Evolutionary conservation across 92 coral and sea anemone genomes (phyloP), one percentile per base, ranked within the genome.

Genomic region (Parazoanthus atlanticus): DNA sequence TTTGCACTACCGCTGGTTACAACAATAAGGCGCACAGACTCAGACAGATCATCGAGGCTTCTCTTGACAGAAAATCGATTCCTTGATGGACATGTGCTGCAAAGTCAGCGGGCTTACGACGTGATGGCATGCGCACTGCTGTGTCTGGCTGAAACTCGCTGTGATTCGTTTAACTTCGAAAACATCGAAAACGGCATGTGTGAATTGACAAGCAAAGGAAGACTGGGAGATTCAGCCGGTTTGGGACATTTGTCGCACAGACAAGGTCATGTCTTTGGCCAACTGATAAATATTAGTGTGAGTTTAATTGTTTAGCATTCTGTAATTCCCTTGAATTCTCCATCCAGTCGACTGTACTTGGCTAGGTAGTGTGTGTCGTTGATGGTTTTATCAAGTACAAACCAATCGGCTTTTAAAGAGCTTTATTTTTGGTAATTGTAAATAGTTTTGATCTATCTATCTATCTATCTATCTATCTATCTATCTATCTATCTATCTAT

Each of bases 101-200:
- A 72, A 30, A 82, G 66, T 56, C 92, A 92, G 93, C 94, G 88
- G 89, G 64, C 93, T n/a, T 47, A 65, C 84, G 89, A 85, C 82
- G 32, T 93, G 25, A 78, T 94, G 81, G 49, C 92, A 82, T 94
- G 97, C 89, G 97, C 93, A 23, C 93, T 86, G 7, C 69, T 89
- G 65, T 94, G 97, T 61, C 84, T 92, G 64, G 89, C 81, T 29
- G 88, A 46, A 26, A 54, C 69, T 23, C 88, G 34, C 61, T 94
- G 97, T 78, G 30, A 49, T 87, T 92, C 97, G 17, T 93, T 94
- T 16, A 94, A 94, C 91, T 94, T 85, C 54, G 91, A 91, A 34
- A 81, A 92, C 78, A 76, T 78, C 28, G 72, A 28, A 73, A 85
- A 89, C 76, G 93, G 94, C 76, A 58, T 79, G 25, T 94, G 97